Percentiles rank a stretch among this genome's conserved stretches.
phyloP scores from a whole-genome alignment of 2,113 vertebrate genomes.

The Mola mola region DNA sequence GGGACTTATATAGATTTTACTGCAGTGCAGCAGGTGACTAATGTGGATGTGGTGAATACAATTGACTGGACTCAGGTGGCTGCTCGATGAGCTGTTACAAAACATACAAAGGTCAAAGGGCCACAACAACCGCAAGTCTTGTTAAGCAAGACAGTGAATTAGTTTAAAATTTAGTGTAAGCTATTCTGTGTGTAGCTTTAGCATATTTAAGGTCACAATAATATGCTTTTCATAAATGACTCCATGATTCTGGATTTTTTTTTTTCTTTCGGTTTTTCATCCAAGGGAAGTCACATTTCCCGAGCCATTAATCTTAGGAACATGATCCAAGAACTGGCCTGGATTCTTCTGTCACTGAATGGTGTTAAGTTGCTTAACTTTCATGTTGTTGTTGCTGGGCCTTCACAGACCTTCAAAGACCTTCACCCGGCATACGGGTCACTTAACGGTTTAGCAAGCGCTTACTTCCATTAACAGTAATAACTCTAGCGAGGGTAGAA shows the following conservation, averaged over 20 bases:
- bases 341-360: background rate
- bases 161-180: background rate
- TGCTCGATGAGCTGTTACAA: background rate
- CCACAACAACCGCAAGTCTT: background rate
- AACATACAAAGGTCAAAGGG: constrained; percentile 4
- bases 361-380: constrained; percentile 11
- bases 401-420: constrained; percentile 1
- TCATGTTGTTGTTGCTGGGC: background rate
- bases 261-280: background rate
- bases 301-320: background rate
- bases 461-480: background rate
- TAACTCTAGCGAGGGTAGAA: background rate
- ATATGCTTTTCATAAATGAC: background rate
- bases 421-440: background rate
- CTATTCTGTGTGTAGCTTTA: background rate
- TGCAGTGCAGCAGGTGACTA: too few species aligned
- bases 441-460: background rate
- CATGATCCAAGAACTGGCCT: background rate
- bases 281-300: background rate
- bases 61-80: background rate
- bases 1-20: too few species aligned
- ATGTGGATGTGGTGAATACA: background rate
- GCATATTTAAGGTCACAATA: too few species aligned
- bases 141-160: background rate
- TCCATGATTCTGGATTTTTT: background rate